Percentiles rank a stretch among this genome's conserved stretches.
Conservation (phyloP, 1,140 invertebrate species). For the Mycetomoellerius zeteki region DNA sequence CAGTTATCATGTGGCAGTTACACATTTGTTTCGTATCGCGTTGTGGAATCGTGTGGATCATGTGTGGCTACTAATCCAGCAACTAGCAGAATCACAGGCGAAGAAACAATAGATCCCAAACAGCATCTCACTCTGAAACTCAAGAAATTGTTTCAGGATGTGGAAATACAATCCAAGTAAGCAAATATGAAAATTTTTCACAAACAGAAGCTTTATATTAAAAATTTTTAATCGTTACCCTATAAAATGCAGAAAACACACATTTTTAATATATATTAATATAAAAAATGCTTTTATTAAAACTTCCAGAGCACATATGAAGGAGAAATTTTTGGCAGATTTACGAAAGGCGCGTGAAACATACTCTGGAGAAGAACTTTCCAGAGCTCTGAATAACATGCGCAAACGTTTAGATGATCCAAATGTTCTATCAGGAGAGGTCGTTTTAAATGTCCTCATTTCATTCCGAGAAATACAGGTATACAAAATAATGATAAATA, state of each 20-base stretch:
- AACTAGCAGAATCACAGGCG: constrained; percentile 88
- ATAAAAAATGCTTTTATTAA: constrained; percentile 24
- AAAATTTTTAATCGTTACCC: background rate
- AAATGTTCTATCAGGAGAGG: constrained; percentile 97
- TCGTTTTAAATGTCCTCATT: constrained; percentile 96
- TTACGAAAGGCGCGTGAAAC: constrained; percentile 96
- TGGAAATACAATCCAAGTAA: constrained; percentile 97
- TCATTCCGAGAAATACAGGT: constrained; percentile 97
- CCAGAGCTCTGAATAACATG: constrained; percentile 95
- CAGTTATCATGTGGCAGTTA: constrained; percentile 96
- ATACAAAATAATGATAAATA: constrained; percentile 48
- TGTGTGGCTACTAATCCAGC: constrained; percentile 93
- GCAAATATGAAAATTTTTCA: constrained; percentile 68
- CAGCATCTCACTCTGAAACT: constrained; percentile 91
- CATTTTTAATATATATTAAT: constrained; percentile 15
- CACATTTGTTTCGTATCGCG: constrained; percentile 95
- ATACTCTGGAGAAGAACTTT: constrained; percentile 95
- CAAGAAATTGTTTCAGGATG: constrained; percentile 95
- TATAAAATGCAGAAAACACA: background rate
- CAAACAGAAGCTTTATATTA: background rate
- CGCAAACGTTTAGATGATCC: constrained; percentile 98
- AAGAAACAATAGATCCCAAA: constrained; percentile 90
- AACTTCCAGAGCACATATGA: constrained; percentile 95
- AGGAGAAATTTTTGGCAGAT: constrained; percentile 99
- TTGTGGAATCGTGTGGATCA: constrained; percentile 89